Conservation (phyloP, 1,140 invertebrate genomes). For the Antheraea pernyi region DNA sequence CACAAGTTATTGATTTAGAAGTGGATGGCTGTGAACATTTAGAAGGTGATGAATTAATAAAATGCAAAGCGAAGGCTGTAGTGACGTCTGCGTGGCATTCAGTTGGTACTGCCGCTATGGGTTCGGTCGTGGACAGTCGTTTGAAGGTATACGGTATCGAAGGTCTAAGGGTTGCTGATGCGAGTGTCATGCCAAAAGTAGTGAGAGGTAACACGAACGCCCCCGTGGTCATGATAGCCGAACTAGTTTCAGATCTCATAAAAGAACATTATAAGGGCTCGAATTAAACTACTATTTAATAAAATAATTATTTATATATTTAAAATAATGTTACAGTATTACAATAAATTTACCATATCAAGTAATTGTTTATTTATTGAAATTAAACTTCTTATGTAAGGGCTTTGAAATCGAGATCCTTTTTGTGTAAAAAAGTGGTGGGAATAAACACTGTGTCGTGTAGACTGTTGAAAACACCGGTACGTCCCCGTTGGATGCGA, state of each 20-base stretch:
- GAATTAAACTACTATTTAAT: neutral
- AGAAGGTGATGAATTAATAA: slow-evolving; percentile 17
- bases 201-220: slow-evolving; percentile 82
- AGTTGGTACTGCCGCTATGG: slow-evolving; percentile 80
- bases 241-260: slow-evolving; percentile 81
- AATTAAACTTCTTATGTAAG: too few relatives aligned
- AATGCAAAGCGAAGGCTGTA: slow-evolving; percentile 40
- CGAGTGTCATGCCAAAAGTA: slow-evolving; percentile 82
- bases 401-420: too few relatives aligned
- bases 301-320: neutral
- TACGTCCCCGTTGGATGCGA: too few relatives aligned
- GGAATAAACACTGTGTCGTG: too few relatives aligned
- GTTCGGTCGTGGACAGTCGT: slow-evolving; percentile 70
- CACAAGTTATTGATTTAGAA: slow-evolving; percentile 43
- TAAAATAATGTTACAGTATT: too few relatives aligned
- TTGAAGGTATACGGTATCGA: slow-evolving; percentile 79
- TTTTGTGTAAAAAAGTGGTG: too few relatives aligned
- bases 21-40: slow-evolving; percentile 35
- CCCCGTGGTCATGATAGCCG: slow-evolving; percentile 82
- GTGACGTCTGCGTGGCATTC: slow-evolving; percentile 61
- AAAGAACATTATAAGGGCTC: slow-evolving; percentile 40
- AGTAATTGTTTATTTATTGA: too few relatives aligned
- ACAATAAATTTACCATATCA: too few relatives aligned
- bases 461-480: too few relatives aligned
- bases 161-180: slow-evolving; percentile 81